Conservation (phyloP, 2,113 vertebrate genomes). For the Aegotheles bennettii region DNA sequence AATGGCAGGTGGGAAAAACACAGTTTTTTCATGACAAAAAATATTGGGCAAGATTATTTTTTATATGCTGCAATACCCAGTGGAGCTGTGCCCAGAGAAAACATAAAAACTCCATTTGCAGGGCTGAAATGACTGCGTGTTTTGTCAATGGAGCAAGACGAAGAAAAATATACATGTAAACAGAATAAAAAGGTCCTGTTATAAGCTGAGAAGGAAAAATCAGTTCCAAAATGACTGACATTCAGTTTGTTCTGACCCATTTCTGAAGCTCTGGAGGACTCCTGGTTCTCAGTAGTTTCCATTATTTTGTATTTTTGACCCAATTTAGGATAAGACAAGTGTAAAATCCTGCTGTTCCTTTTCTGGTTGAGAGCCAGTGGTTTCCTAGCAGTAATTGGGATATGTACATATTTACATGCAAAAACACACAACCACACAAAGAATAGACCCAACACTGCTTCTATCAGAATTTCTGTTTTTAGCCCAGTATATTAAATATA, state of each 20-base stretch:
- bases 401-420: background rate
- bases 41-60: background rate
- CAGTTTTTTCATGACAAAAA: background rate
- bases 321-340: background rate
- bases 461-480: background rate
- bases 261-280: background rate
- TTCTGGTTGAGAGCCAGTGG: background rate
- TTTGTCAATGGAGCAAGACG: background rate
- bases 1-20: background rate
- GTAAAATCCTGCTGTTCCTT: background rate
- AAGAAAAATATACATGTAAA: background rate
- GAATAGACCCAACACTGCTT: background rate
- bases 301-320: background rate
- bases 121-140: background rate
- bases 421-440: background rate
- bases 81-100: background rate
- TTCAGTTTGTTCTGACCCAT: background rate
- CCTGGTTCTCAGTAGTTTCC: background rate
- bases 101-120: background rate
- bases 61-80: background rate
- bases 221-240: background rate
- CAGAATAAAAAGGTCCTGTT: background rate
- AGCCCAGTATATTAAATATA: background rate
- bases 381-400: background rate
- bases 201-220: background rate